A percentile compares a stretch with the other conserved stretches of the same genome.
Conservation (phyloP, 2,888 invertebrate species). For the Plagodis dolabraria region DNA sequence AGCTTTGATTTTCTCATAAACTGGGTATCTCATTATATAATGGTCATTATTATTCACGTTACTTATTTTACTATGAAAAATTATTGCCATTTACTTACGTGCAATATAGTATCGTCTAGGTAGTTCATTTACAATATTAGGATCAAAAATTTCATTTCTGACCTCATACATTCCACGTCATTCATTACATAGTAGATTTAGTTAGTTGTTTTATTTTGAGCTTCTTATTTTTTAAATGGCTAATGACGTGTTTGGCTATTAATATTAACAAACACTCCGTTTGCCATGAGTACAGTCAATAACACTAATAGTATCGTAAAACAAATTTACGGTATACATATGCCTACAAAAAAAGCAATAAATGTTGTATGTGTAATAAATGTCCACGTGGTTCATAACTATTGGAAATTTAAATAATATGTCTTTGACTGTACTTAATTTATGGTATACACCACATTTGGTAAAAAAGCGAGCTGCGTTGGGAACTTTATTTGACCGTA, state of each 20-base stretch:
- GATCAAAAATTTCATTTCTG: background rate
- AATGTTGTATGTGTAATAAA: no score
- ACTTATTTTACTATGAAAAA: no score
- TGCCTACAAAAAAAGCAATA: no score
- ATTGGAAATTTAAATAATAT: background rate
- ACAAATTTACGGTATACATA: no score
- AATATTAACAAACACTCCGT: slow-evolving; percentile 17
- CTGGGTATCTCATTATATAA: no score
- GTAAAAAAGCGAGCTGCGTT: slow-evolving; percentile 20
- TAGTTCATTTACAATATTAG: no score
- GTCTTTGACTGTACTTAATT: slow-evolving; percentile 32
- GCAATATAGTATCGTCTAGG: no score
- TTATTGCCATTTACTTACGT: no score
- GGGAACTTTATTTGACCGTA: slow-evolving; percentile 5
- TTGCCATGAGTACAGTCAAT: slow-evolving; percentile 32
- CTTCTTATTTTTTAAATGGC: slow-evolving; percentile 28
- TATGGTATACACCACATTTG: slow-evolving; percentile 37
- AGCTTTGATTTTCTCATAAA: no score
- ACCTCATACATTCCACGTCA: slow-evolving; percentile 23
- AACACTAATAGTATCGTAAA: background rate
- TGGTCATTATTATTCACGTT: no score
- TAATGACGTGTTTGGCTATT: slow-evolving; percentile 24
- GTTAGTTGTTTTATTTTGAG: slow-evolving; percentile 24
- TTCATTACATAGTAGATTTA: slow-evolving; percentile 29
- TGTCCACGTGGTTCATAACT: no score